Percentiles rank a stretch among this genome's conserved stretches.
Evolutionary conservation across 2,888 invertebrate genomes (phyloP).

Genomic region (Lobophora halterata): DNA sequence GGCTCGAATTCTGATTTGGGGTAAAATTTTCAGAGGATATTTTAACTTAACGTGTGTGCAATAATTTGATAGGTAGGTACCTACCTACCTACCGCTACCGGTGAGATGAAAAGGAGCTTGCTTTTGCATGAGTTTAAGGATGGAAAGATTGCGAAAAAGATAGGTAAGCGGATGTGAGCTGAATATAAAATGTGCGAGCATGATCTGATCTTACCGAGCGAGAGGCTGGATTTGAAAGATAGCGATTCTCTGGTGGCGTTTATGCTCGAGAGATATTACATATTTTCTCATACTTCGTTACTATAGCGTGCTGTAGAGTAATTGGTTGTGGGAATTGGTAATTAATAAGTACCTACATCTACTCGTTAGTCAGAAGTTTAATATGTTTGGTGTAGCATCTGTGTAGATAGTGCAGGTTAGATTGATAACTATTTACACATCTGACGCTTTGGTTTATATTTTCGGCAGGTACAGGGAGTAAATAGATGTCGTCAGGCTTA

Average conservation of each 20-base stretch:
- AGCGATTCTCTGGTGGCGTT: conserved; percentile 15
- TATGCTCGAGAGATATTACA: too few relatives aligned
- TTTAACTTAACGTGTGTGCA: conserved; percentile 19
- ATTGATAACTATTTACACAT: too few relatives aligned
- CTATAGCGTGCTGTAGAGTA: too few relatives aligned
- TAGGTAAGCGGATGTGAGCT: conserved; percentile 31
- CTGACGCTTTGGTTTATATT: too few relatives aligned
- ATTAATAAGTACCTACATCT: too few relatives aligned
- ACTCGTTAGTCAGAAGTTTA: too few relatives aligned
- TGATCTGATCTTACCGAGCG: conserved; percentile 16
- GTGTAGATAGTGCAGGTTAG: too few relatives aligned
- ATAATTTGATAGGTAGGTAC: conserved; percentile 10
- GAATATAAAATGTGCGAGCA: conserved; percentile 30
- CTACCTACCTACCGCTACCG: background rate
- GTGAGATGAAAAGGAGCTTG: conserved; percentile 19
- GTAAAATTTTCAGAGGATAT: conserved; percentile 16
- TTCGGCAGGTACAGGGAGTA: too few relatives aligned
- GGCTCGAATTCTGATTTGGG: conserved; percentile 14
- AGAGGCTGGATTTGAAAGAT: conserved; percentile 18
- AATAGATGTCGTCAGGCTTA: too few relatives aligned
- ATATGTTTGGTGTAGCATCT: too few relatives aligned
- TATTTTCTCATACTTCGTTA: too few relatives aligned
- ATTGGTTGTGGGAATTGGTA: too few relatives aligned
- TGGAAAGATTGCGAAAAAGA: conserved; percentile 33
- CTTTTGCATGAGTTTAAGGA: conserved; percentile 28